Percentiles rank a stretch among this genome's conserved stretches.
Conservation (phyloP, 2,888 invertebrate genomes). For the Hanleya hanleyi region DNA sequence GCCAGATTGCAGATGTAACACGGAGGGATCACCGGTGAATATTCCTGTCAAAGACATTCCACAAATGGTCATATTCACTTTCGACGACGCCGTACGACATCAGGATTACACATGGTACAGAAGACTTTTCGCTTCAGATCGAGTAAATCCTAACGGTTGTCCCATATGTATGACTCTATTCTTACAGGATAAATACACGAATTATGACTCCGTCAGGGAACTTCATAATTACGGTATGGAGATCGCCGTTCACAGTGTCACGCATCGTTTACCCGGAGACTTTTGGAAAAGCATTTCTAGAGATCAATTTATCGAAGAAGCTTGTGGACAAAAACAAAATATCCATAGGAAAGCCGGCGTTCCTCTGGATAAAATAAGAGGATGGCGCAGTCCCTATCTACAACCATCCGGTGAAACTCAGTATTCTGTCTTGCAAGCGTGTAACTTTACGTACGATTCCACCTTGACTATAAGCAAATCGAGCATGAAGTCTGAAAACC, state of each 20-base stretch:
- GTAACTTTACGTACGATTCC: conserved; percentile 18
- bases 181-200: conserved; percentile 99
- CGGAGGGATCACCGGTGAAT: conserved; percentile 33
- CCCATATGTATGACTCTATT: conserved; percentile 94
- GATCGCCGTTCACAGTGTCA: conserved; percentile 96
- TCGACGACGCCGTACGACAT: conserved; percentile 57
- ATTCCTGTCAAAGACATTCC: conserved; percentile 39
- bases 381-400: conserved; percentile 19
- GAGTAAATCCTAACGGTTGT: conserved; percentile 80
- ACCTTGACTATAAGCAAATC: background rate
- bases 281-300: conserved; percentile 74
- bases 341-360: conserved; percentile 24
- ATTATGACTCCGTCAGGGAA: conserved; percentile 98
- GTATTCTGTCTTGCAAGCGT: background rate
- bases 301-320: conserved; percentile 89
- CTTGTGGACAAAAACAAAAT: conserved; percentile 80
- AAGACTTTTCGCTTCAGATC: conserved; percentile 42
- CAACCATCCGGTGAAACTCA: conserved; percentile 14
- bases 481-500: background rate
- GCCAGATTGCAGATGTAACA: background rate
- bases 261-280: conserved; percentile 39
- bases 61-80: conserved; percentile 58
- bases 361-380: background rate
- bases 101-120: conserved; percentile 43
- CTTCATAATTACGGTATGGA: conserved; percentile 96